Base-by-base conservation (phyloP, 92 coral and sea anemone species). In the Actinernus sp. region DNA sequence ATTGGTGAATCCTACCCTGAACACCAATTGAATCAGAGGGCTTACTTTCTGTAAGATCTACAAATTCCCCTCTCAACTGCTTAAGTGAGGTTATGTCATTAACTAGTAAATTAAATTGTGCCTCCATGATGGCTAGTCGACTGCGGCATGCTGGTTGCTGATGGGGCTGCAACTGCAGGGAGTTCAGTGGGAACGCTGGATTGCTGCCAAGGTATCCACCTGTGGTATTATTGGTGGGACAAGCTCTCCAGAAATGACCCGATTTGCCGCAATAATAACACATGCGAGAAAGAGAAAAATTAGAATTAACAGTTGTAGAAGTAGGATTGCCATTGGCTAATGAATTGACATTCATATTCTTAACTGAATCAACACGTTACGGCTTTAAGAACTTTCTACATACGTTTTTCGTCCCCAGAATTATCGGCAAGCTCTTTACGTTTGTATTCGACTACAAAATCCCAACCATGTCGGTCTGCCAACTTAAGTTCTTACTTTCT, bases 11-110 rank as follows among this genome's bases (percentile, higher is more conserved):
- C n/a, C n/a, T n/a, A n/a, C n/a, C n/a, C n/a, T n/a, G n/a, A n/a
- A n/a, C n/a, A n/a, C n/a, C n/a, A n/a, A n/a, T n/a, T n/a, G n/a
- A n/a, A n/a, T n/a, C n/a, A n/a, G n/a, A n/a, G n/a, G n/a, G n/a
- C n/a, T n/a, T n/a, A n/a, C n/a, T n/a, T n/a, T n/a, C n/a, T n/a
- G 1, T 19, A 8, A 6, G 5, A 6, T 56, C 45, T 0, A 30
- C 45, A 56, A 31, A n/a, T 47, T 31, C 62, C 43, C 62, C 43
- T 31, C 5, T 45, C 38, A 56, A 56, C 63, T 56, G 63, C 18
- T 14, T 3, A 1, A 33, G 16, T 20, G 19, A 20, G 21, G 12
- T 17, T 29, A 56, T 17, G 38, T 47, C 6, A 0, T 56, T 31
- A 10, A 56, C 63, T 56, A 56, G 23, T 19, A 33, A 11, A 30